These are phyloP conservation scores for Ceraclea dissimilis DNA, from an alignment of 2,888 invertebrate species.

Conservation along the genomic window DNA sequence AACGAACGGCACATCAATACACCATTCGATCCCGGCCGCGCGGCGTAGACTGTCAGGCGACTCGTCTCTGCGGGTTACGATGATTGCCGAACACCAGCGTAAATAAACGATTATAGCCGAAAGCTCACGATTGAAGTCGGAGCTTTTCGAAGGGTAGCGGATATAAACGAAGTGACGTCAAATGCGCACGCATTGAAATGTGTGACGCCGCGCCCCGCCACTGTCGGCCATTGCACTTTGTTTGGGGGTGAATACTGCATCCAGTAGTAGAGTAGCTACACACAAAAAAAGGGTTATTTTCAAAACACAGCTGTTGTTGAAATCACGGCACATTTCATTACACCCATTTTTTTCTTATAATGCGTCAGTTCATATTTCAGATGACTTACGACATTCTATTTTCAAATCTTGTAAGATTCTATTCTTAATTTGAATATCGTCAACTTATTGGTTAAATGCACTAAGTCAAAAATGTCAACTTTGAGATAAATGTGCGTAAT, in stretches of 20 bases:
- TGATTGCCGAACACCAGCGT: constrained; percentile 31
- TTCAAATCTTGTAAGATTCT: no score
- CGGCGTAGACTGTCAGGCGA: constrained; percentile 22
- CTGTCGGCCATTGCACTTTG: constrained; percentile 26
- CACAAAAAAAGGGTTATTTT: constrained; percentile 14
- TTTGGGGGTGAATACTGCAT: constrained; percentile 16
- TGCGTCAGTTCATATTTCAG: no score
- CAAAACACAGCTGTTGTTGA: constrained; percentile 12
- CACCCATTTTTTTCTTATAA: background rate
- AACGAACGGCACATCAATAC: background rate
- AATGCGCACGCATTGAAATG: constrained; percentile 45
- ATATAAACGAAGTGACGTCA: constrained; percentile 33
- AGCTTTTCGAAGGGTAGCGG: constrained; percentile 9
- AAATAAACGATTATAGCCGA: constrained; percentile 8
- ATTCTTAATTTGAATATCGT: no score
- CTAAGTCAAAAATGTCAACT: no score
- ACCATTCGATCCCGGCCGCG: constrained; percentile 20
- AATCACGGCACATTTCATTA: background rate
- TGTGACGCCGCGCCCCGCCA: constrained; percentile 47
- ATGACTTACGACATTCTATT: no score
- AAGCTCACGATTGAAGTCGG: constrained; percentile 28
- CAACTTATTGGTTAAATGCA: no score
- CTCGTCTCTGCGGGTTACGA: constrained; percentile 17
- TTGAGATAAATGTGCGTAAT: no score
- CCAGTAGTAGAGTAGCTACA: no score